These are phyloP conservation scores for Apoda limacodes DNA, from an alignment of 2,888 invertebrate genomes.

Conservation along the genomic window DNA sequence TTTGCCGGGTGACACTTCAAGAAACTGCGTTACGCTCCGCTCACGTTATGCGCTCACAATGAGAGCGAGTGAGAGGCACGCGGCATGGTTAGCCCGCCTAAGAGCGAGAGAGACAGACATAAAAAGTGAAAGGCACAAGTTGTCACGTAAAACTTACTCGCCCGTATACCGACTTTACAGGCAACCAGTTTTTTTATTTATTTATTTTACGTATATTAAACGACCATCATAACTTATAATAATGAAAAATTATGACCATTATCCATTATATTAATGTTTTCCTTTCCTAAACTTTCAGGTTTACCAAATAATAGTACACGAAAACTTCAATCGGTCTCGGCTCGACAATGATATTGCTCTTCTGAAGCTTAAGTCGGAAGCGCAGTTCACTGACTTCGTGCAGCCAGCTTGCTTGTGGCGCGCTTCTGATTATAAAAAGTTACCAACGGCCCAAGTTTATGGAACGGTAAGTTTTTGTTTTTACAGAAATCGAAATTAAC, in stretches of 20 bases:
- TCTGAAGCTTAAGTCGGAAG: constrained; percentile 33
- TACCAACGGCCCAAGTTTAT: constrained; percentile 21
- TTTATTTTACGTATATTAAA: neutral
- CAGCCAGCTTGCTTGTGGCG: constrained; percentile 46
- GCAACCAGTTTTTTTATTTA: constrained; percentile 3
- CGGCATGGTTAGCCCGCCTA: too few species aligned
- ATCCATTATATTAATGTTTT: too few species aligned
- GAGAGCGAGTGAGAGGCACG: too few species aligned
- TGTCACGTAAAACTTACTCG: too few species aligned
- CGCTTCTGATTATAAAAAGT: constrained; percentile 22
- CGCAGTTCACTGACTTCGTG: constrained; percentile 30
- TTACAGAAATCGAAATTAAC: too few species aligned
- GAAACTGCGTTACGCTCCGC: too few species aligned
- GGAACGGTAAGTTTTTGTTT: constrained; percentile 32
- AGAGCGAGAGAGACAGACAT: too few species aligned
- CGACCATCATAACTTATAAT: neutral
- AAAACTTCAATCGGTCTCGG: constrained; percentile 20
- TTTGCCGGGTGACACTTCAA: too few species aligned
- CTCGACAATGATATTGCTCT: constrained; percentile 38
- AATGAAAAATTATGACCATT: neutral
- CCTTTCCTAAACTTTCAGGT: constrained; percentile 27
- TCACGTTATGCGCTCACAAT: too few species aligned
- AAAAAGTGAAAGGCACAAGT: too few species aligned
- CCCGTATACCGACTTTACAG: too few species aligned
- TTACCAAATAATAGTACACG: constrained; percentile 30